Base-by-base conservation (phyloP, 1,140 invertebrate species). In the Belonocnema kinseyi region DNA sequence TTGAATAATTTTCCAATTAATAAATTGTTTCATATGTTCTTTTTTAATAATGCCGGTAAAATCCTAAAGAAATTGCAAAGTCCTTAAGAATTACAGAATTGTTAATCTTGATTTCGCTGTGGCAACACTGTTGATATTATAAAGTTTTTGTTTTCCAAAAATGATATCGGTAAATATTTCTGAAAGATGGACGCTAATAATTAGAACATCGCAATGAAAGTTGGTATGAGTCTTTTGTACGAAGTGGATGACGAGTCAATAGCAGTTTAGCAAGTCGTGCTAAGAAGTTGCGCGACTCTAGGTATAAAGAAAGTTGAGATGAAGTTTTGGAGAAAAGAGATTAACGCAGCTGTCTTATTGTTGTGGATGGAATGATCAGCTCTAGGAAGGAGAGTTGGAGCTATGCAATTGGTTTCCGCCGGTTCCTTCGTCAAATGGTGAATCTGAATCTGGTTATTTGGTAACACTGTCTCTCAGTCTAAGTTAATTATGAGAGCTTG, bases 341-440 rank as follows among this genome's bases (percentile, higher is more conserved):
- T 91, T 91, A 91, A 91, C 89, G 89, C 88, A 91, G 88, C 88
- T 91, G 88, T 92, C 88, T 92, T 92, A 86, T 92, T 92, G 88
- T 91, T 91, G 88, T 91, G 90, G 90, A 91, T 88, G 90, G 90
- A 88, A 90, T 91, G 88, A 87, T 91, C 90, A 89, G 88, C 90
- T 91, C 90, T 92, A 92, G 90, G 90, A 92, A 81, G 87, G 88
- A 88, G 88, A 87, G 81, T 88, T 84, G 86, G 89, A 88, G 88
- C 89, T 85, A 88, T 88, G 86, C 88, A 86, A 88, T 88, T 89
- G 89, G 85, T 89, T 86, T 85, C 88, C 87, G 82, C 86, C 82
- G 87, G 87, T 90, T 90, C 86, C 89, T 89, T 86, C 88, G 85
- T 89, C 89, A 90, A 91, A 89, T 86, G 88, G 88, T 90, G 87